Evolutionary conservation across 2,113 vertebrate genomes (phyloP).

Genomic region (Rhadina sibilatrix): DNA sequence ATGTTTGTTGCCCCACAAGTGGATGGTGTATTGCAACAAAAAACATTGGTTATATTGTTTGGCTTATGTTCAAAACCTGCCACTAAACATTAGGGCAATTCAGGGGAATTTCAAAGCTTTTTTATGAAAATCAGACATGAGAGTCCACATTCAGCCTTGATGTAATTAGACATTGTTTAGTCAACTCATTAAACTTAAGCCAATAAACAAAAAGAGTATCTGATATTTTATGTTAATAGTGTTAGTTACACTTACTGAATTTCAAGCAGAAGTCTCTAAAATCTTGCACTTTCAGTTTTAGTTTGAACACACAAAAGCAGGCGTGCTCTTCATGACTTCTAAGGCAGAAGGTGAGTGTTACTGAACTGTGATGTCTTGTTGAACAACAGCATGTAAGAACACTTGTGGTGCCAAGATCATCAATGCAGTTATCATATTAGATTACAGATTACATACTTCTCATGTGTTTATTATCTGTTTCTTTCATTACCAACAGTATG

Average conservation of each 20-base stretch:
- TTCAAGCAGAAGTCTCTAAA: background rate
- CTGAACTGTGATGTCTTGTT: background rate
- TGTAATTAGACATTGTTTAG: background rate
- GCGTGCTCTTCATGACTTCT: accelerated
- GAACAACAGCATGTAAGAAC: background rate
- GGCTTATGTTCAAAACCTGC: background rate
- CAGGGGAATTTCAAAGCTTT: background rate
- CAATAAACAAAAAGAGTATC: background rate
- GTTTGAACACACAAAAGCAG: background rate
- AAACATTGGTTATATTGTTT: background rate
- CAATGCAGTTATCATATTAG: background rate
- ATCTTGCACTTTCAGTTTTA: background rate
- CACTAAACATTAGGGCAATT: background rate
- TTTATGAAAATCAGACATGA: background rate
- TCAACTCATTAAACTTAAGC: background rate
- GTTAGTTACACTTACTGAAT: background rate
- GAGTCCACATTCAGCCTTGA: background rate
- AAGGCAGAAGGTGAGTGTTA: background rate
- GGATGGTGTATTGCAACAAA: background rate
- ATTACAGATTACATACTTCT: background rate
- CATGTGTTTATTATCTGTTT: background rate
- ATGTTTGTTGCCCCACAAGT: background rate
- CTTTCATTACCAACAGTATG: background rate
- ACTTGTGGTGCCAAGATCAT: background rate
- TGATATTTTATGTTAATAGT: background rate